Percentiles rank a stretch among this genome's conserved stretches.
Evolutionary conservation across 2,797 vertebrate genomes (phyloP).

Genomic region (Chromobotia macracanthus): DNA sequence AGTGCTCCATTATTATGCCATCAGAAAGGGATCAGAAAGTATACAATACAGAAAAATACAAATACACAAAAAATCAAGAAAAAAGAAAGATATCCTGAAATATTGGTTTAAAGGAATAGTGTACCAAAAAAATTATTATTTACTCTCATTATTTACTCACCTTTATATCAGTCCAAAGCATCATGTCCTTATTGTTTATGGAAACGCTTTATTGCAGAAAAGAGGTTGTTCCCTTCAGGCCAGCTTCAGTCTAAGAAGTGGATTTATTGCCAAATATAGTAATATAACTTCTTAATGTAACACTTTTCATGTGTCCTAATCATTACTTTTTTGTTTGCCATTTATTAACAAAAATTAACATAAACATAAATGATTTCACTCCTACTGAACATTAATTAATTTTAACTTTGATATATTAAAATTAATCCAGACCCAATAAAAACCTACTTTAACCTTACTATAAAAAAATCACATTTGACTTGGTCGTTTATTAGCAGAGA

Average conservation of each 20-base stretch:
- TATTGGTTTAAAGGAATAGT: not conserved
- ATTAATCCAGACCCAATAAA: not conserved
- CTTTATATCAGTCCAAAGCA: not conserved
- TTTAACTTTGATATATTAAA: not conserved
- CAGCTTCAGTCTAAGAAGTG: not conserved
- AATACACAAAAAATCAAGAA: no score
- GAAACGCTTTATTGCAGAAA: not conserved
- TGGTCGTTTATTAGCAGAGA: not conserved
- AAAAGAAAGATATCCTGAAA: no score
- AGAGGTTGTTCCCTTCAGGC: not conserved
- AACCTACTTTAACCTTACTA: not conserved
- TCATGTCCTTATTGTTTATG: not conserved
- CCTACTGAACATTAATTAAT: not conserved
- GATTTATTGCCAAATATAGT: not conserved
- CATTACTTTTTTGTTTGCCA: not conserved
- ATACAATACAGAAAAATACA: no score
- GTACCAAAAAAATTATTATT: not conserved
- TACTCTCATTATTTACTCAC: constrained; percentile 5
- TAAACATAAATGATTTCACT: not conserved
- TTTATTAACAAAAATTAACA: not conserved
- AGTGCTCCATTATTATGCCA: constrained; percentile 5
- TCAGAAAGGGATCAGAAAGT: no score
- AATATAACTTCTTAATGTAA: not conserved
- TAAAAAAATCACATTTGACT: not conserved
- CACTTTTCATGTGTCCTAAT: not conserved